Conservation (phyloP, 2,113 vertebrate species). For the Corvus hawaiiensis region DNA sequence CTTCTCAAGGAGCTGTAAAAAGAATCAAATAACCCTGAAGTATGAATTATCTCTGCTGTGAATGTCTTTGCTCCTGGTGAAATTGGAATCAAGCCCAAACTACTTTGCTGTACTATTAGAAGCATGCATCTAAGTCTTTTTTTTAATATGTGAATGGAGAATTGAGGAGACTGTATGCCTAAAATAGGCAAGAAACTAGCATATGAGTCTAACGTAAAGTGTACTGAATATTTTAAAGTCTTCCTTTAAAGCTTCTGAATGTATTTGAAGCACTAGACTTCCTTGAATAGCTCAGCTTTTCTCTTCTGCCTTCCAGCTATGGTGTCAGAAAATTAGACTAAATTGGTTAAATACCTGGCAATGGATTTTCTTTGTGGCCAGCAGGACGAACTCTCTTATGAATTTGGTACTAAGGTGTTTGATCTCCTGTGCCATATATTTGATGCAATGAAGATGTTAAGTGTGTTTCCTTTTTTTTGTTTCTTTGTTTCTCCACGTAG, state of each 20-base stretch:
- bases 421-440: not conserved
- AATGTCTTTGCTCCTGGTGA: not conserved
- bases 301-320: not conserved
- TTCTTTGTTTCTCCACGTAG: not conserved
- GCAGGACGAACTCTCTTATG: not conserved
- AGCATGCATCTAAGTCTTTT: not conserved
- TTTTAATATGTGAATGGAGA: not conserved
- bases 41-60: not conserved
- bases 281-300: not conserved
- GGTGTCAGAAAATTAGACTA: not conserved
- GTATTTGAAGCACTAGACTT: not conserved
- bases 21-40: not conserved
- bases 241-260: not conserved
- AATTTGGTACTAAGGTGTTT: not conserved
- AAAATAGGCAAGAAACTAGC: not conserved
- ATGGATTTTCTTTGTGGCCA: not conserved
- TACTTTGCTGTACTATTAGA: not conserved
- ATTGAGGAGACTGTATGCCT: not conserved
- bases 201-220: not conserved
- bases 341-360: not conserved
- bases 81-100: not conserved
- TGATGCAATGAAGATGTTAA: not conserved
- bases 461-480: not conserved
- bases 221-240: not conserved
- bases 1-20: not conserved